A percentile compares a stretch with the other conserved stretches of the same genome.
Conservation (phyloP, 2,113 vertebrate species). For the Corvus moneduloides region DNA sequence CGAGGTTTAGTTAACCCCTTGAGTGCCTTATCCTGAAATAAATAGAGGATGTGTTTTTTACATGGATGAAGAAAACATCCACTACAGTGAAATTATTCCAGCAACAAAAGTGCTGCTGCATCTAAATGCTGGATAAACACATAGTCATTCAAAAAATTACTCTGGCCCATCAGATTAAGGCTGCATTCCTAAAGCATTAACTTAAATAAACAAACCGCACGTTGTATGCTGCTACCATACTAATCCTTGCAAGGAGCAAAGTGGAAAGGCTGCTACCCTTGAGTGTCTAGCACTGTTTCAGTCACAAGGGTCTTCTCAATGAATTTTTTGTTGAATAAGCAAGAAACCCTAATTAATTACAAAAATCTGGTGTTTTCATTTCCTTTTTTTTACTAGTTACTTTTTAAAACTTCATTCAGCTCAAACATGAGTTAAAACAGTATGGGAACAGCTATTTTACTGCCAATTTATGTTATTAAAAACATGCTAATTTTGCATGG, state of each 20-base stretch:
- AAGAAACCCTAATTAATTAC: rapidly evolving
- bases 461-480: not conserved
- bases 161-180: not conserved
- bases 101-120: not conserved
- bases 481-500: not conserved
- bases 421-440: not conserved
- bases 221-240: not conserved
- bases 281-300: not conserved
- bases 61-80: not conserved
- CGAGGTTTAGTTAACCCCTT: conserved; percentile 49
- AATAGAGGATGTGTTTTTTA: not conserved
- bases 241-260: not conserved
- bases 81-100: not conserved
- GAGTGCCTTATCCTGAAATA: conserved; percentile 11
- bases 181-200: not conserved
- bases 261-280: not conserved
- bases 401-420: not conserved
- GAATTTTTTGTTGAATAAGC: not conserved
- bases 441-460: not conserved
- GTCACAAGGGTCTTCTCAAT: not conserved
- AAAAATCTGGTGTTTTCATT: not conserved
- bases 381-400: not conserved
- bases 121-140: not conserved
- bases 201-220: not conserved
- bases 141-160: not conserved